Percentiles rank a stretch among this genome's conserved stretches.
Evolutionary conservation across 1,140 invertebrate genomes (phyloP).

Genomic region (Drosophila willistoni): DNA sequence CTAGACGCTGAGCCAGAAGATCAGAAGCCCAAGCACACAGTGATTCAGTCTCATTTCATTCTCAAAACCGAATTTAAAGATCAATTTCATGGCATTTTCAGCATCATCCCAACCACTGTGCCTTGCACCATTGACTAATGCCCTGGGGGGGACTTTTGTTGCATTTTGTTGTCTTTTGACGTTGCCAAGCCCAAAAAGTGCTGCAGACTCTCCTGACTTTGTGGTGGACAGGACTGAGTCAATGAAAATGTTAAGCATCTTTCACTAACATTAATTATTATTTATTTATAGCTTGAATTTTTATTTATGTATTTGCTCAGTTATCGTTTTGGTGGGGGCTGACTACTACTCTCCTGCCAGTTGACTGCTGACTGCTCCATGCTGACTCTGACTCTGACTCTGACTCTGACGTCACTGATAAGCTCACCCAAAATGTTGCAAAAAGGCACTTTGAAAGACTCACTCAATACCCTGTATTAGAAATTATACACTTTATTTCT

Average conservation of each 20-base stretch:
- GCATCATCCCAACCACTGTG: background rate
- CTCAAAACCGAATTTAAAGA: no score
- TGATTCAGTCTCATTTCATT: no score
- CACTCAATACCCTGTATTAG: no score
- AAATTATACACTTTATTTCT: no score
- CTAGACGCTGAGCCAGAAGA: no score
- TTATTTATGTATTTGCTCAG: slow-evolving; percentile 58
- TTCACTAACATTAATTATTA: slow-evolving; percentile 70
- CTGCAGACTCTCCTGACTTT: background rate
- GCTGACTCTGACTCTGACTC: background rate
- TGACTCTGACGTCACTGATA: slow-evolving; percentile 47
- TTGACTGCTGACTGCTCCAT: no score
- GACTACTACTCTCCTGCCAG: background rate
- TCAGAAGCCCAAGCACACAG: no score
- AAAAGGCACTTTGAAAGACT: background rate
- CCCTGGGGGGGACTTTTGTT: slow-evolving; percentile 1
- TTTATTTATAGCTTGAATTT: slow-evolving; percentile 70
- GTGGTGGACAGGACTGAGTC: slow-evolving; percentile 37
- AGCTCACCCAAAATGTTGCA: background rate
- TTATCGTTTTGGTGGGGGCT: slow-evolving; percentile 24
- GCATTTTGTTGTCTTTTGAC: slow-evolving; percentile 4
- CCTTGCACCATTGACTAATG: slow-evolving; percentile 4
- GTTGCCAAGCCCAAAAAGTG: slow-evolving; percentile 9
- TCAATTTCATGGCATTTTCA: background rate
- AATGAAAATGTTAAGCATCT: slow-evolving; percentile 76